Evolutionary conservation across 2,888 invertebrate genomes (phyloP).

Genomic region (Plusia festucae): DNA sequence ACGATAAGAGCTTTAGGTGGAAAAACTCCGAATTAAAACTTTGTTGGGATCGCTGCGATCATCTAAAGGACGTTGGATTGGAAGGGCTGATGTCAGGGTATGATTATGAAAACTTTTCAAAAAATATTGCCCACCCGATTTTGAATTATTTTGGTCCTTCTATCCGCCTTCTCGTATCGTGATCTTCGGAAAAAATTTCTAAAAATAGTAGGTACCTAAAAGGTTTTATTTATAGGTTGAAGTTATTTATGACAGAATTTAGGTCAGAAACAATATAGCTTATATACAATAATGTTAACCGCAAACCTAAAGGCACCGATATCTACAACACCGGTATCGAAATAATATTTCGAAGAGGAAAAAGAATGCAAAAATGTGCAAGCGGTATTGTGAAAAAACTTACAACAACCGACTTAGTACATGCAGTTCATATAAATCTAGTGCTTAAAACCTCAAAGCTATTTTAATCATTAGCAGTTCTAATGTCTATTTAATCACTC

Average conservation of each 20-base stretch:
- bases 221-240: not conserved
- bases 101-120: conserved; percentile 4
- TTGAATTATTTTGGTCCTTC: conserved; percentile 1
- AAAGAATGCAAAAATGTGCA: too few relatives aligned
- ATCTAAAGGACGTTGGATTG: conserved; percentile 6
- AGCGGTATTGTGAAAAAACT: too few relatives aligned
- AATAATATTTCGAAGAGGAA: too few relatives aligned
- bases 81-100: not conserved
- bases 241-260: too few relatives aligned
- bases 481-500: not conserved
- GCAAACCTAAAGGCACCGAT: too few relatives aligned
- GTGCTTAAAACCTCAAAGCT: not conserved
- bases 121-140: not conserved
- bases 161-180: not conserved
- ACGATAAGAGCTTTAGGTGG: conserved; percentile 66
- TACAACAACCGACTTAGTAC: too few relatives aligned
- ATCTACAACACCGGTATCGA: too few relatives aligned
- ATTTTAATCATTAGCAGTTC: not conserved
- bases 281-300: too few relatives aligned
- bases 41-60: conserved; percentile 47
- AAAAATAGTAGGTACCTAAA: too few relatives aligned
- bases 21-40: conserved; percentile 72
- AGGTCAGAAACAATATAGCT: too few relatives aligned
- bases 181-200: not conserved
- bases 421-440: not conserved